Evolutionary conservation across 2,113 vertebrate genomes (phyloP), one percentile per base, ranked within the genome.

Genomic region (Apodemus speciosus): DNA sequence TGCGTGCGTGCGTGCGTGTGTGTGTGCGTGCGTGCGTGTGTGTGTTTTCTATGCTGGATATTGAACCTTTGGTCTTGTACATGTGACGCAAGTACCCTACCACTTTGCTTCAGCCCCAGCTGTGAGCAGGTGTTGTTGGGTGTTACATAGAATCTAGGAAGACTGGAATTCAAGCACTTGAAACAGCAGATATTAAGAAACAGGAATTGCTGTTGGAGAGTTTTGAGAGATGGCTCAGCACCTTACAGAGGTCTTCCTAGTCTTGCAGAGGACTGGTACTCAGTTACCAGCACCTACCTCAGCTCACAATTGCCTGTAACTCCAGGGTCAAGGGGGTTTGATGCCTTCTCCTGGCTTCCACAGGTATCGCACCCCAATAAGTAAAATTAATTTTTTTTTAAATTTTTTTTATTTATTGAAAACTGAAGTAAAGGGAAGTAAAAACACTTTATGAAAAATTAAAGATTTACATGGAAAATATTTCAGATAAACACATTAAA

Each of bases 111-210:
- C 43, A 79, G 30, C 51, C 51, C 27, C 49, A 35, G 64, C 14
- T 32, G 15, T 51, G 51, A 76, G 53, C 62, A 16, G 79, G 46
- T 87, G 95, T 62, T 88, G 10, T 76, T 56, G 16, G 10, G 46
- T 89, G 13, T 85, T 93, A 56, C 56, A 68, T 80, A 58, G 40
- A 66, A 76, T 51, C 43, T 89, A 49, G 60, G 66, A 93, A 71
- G 71, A 62, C 56, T 81, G 53, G 35, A 75, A 30, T 51, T 77
- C 3, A 18, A 7, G 38, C 7, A 11, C 15, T 14, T 53, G 72
- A 49, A 62, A 76, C 11, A 93, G 30, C 51, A 76, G 40, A 23
- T 71, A 1, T 30, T 3, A 27, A n/a, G 9, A 73, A 58, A 25
- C 32, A 46, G 32, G 69, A 38, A 9, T 49, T 43, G 53, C 38